These are phyloP conservation scores for Nephrotoma guestfalica DNA, from an alignment of 2,888 invertebrate species.

Conservation along the genomic window DNA sequence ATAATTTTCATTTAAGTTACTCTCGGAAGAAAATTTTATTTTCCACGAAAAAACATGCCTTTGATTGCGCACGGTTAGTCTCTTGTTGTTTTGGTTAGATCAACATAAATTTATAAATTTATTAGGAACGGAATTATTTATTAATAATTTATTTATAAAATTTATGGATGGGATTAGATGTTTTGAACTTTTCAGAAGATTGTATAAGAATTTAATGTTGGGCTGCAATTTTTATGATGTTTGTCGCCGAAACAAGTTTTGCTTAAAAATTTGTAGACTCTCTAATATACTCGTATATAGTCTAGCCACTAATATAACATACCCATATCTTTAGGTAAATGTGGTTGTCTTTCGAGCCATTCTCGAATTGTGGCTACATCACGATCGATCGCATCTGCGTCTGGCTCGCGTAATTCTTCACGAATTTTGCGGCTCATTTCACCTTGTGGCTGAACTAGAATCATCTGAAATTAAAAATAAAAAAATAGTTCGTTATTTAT, in stretches of 20 bases:
- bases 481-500: background rate
- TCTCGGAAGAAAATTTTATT: background rate
- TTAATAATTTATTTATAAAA: too few relatives aligned
- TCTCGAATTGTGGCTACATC: constrained; percentile 49
- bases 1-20: background rate
- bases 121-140: background rate
- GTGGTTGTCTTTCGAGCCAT: constrained; percentile 52
- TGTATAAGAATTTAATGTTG: background rate
- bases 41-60: background rate
- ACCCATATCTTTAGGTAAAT: constrained; percentile 52
- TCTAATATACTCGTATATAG: too few relatives aligned
- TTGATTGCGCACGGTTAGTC: background rate
- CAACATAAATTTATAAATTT: background rate
- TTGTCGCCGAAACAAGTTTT: background rate
- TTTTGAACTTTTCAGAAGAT: background rate
- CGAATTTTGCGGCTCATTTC: constrained; percentile 53
- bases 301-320: constrained; percentile 14
- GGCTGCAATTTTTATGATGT: too few relatives aligned
- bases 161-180: background rate
- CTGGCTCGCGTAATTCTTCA: constrained; percentile 50
- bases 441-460: constrained; percentile 48
- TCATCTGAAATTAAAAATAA: constrained; percentile 29
- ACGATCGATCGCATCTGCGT: constrained; percentile 39
- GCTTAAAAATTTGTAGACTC: background rate
- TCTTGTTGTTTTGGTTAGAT: background rate